Evolutionary conservation across 2,797 vertebrate genomes (phyloP), one percentile per base, ranked within the genome.

Genomic region (Onychomys leucogaster): DNA sequence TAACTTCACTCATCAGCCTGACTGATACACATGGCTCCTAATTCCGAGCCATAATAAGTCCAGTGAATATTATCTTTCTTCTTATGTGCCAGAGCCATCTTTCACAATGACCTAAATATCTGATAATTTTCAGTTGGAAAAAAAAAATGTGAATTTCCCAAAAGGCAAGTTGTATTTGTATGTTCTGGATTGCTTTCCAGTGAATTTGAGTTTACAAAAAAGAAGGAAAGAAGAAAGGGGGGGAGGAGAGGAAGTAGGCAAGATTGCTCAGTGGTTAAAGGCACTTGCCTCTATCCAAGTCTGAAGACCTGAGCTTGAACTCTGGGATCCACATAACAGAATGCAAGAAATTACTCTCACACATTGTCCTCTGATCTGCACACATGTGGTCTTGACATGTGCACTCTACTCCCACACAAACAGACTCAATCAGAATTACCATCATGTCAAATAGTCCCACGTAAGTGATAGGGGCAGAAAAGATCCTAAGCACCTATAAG

Each of bases 171-270:
- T 91, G 67, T 41, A 78, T 13, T 85, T 86, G 37, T n/a, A 82
- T 49, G 46, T 86, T 71, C 37, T 87, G 65, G 21, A 82, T 67
- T 55, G 10, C 14, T 9, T 8, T 7, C 63, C 0, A 3, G 41
- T 25, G 29, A 81, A 87, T 84, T 95, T 87, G 32, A 97, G 93
- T 9, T 21, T 49, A 77, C 14, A 77, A 27, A 78, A 16, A 55
- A 8, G 6, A n/a, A 23, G 17, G 14, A 37, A 32, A 85, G 49
- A 67, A 41, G 0, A 41, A 81, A 52, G 34, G 3, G 14, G 32
- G 5, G 0, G 9, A 10, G 0, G 9, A 34, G 2, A 34, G 21
- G 41, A 67, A 43, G 11, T 34, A 25, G 9, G 32, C 6, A 49
- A 25, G 43, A 85, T 67, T 43, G 11, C 83, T 52, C 43, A n/a